A percentile compares a stretch with the other conserved stretches of the same genome.
Evolutionary conservation across 2,888 invertebrate species (phyloP).

Genomic region (Stegana nigrithorax): DNA sequence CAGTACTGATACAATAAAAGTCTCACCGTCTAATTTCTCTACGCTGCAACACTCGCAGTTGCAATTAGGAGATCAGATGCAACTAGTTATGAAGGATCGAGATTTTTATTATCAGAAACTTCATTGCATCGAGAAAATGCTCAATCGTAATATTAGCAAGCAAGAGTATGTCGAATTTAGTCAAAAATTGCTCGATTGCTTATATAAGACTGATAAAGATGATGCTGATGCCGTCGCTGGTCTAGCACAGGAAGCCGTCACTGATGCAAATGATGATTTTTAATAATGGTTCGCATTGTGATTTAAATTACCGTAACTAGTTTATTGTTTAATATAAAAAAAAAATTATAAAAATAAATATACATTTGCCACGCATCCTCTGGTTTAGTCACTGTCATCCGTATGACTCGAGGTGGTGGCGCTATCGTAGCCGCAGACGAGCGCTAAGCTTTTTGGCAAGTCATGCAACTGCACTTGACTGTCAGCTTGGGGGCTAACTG

Average conservation of each 20-base stretch:
- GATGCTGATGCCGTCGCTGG: constrained; percentile 18
- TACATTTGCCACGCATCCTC: too few species aligned
- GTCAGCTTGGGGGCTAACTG: not conserved
- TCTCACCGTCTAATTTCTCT: constrained; percentile 38
- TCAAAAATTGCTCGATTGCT: constrained; percentile 43
- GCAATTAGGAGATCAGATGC: constrained; percentile 32
- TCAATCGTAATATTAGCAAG: constrained; percentile 41
- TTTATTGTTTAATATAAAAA: too few species aligned
- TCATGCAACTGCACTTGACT: too few species aligned
- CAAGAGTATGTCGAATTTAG: constrained; percentile 44
- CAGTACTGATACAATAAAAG: not conserved
- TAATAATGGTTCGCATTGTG: too few species aligned
- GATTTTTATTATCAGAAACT: constrained; percentile 55
- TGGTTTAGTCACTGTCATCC: constrained; percentile 35
- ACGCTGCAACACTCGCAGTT: constrained; percentile 34
- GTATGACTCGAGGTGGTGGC: constrained; percentile 37
- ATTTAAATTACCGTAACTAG: too few species aligned
- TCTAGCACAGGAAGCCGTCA: too few species aligned
- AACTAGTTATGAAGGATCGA: constrained; percentile 37
- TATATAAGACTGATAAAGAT: constrained; percentile 41
- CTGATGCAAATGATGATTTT: constrained; percentile 4
- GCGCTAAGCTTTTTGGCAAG: constrained; percentile 43
- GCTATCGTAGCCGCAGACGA: constrained; percentile 53
- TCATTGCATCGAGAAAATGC: constrained; percentile 48
- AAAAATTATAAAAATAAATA: too few species aligned